These are phyloP conservation scores for Melinaea menophilus DNA, from an alignment of 2,888 invertebrate species.

Conservation along the genomic window DNA sequence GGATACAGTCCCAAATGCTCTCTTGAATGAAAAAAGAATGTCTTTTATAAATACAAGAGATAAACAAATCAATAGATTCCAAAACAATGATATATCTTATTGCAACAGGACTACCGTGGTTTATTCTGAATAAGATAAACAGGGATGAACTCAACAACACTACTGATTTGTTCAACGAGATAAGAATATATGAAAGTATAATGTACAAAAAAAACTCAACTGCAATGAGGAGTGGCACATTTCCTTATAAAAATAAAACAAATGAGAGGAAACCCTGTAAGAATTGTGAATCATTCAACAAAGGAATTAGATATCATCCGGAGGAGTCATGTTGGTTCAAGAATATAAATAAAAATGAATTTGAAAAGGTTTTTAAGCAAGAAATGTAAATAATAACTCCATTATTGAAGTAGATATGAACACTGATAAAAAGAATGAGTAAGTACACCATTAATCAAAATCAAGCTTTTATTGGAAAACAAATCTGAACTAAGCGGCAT, in stretches of 20 bases:
- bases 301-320: too few relatives aligned
- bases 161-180: slow-evolving; percentile 14
- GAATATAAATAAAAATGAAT: neutral
- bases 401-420: slow-evolving; percentile 12
- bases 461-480: too few relatives aligned
- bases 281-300: slow-evolving; percentile 6
- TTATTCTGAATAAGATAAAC: slow-evolving; percentile 19
- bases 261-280: slow-evolving; percentile 9
- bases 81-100: slow-evolving; percentile 16
- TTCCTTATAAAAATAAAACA: slow-evolving; percentile 6
- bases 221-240: slow-evolving; percentile 9
- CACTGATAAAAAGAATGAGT: neutral
- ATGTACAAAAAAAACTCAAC: slow-evolving; percentile 17
- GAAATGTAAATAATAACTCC: slow-evolving; percentile 7
- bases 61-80: neutral
- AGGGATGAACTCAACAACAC: slow-evolving; percentile 16
- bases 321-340: too few relatives aligned
- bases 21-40: too few relatives aligned
- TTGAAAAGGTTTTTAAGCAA: neutral
- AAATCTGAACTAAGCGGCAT: too few relatives aligned
- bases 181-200: slow-evolving; percentile 13
- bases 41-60: too few relatives aligned
- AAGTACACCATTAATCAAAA: too few relatives aligned
- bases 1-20: too few relatives aligned
- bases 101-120: slow-evolving; percentile 16